Percentiles rank a stretch among this genome's conserved stretches.
phyloP scores from a whole-genome alignment of 92 coral and sea anemone genomes.

The Porites evermanni region DNA sequence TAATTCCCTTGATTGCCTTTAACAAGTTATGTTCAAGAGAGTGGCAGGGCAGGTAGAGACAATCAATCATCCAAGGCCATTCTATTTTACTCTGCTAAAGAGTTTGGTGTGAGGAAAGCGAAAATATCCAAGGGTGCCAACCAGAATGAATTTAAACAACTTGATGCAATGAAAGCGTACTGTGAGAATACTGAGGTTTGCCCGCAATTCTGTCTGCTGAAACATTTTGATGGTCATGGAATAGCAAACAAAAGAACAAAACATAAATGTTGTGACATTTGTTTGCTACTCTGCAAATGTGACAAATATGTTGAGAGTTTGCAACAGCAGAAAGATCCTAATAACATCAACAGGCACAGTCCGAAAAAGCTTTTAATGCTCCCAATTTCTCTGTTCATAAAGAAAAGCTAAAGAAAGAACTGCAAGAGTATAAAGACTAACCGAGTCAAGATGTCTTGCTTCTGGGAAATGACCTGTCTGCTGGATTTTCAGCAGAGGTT shows the following conservation, averaged over 20 bases:
- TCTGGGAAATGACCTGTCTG: conserved; percentile 33
- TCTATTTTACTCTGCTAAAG: neutral
- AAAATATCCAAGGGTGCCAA: conserved; percentile 5
- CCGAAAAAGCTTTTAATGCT: neutral
- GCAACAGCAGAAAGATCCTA: conserved; percentile 8
- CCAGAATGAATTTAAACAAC: conserved; percentile 24
- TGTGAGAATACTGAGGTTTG: conserved; percentile 34
- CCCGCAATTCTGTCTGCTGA: conserved; percentile 30
- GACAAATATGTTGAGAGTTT: conserved; percentile 21
- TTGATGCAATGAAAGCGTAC: conserved; percentile 24
- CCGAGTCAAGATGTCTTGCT: conserved; percentile 25
- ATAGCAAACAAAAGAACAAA: conserved; percentile 42
- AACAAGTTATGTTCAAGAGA: conserved; percentile 3
- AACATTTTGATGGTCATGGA: conserved; percentile 43
- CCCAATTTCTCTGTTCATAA: conserved; percentile 3
- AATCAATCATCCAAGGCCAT: too few species aligned
- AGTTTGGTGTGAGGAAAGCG: conserved; percentile 24
- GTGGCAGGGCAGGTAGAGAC: neutral
- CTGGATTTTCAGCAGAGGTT: conserved; percentile 43
- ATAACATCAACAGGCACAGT: conserved; percentile 12
- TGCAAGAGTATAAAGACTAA: conserved; percentile 15
- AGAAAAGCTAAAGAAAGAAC: conserved; percentile 1
- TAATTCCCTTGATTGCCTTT: neutral
- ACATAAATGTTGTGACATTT: conserved; percentile 62
- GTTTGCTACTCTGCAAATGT: conserved; percentile 44